Evolutionary conservation across 2,113 vertebrate species (phyloP).

Genomic region (Herpetotheres cachinnans): DNA sequence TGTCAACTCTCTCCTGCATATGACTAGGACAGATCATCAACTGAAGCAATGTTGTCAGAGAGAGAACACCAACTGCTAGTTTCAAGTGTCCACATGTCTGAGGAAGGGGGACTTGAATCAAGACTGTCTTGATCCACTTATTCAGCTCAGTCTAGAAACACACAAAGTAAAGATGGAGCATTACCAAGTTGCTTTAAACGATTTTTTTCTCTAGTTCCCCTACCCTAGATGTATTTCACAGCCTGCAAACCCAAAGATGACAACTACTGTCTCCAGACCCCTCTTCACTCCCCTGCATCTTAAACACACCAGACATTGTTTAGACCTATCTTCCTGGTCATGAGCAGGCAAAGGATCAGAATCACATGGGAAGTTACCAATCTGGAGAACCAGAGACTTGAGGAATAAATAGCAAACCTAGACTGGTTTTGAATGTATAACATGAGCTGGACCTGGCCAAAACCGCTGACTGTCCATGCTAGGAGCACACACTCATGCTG

Average conservation of each 20-base stretch:
- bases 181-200: background rate
- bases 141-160: background rate
- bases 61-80: background rate
- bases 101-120: background rate
- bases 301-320: background rate
- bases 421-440: background rate
- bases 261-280: background rate
- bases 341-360: background rate
- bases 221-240: background rate
- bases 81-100: background rate
- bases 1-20: background rate
- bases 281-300: background rate
- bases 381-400: background rate
- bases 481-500: background rate
- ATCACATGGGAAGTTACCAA: background rate
- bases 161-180: background rate
- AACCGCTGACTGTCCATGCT: background rate
- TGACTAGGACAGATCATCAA: background rate
- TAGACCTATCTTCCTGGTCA: background rate
- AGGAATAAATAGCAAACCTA: background rate
- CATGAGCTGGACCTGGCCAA: background rate
- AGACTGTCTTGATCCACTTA: background rate
- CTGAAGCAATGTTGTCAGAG: background rate
- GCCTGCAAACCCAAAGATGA: background rate
- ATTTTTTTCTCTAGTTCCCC: background rate